Conservation (phyloP, 2,113 vertebrate species). For the Mustela nigripes region DNA sequence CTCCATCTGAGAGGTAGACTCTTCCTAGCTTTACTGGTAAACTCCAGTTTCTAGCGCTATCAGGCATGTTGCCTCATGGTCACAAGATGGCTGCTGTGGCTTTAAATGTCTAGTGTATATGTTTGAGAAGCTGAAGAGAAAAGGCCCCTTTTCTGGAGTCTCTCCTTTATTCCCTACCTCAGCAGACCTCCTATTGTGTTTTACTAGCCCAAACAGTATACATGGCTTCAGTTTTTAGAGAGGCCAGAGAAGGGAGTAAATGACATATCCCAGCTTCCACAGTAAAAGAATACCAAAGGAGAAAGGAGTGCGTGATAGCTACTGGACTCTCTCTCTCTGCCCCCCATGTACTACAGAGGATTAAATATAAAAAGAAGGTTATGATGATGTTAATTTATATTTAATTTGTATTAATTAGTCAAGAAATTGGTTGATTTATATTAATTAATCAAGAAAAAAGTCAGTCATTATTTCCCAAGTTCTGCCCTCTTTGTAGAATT, state of each 20-base stretch:
- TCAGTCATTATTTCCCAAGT: not conserved
- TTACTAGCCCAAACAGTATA: not conserved
- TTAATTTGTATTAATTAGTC: no score
- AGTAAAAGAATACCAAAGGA: not conserved
- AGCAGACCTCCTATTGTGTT: not conserved
- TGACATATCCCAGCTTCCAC: not conserved
- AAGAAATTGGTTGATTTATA: not conserved
- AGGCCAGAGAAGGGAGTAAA: not conserved
- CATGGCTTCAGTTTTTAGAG: not conserved
- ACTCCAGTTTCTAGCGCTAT: not conserved
- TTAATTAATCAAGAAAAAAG: not conserved
- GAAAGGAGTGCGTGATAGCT: not conserved
- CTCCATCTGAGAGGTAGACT: not conserved
- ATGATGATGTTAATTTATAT: not conserved
- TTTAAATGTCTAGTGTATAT: not conserved
- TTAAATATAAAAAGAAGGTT: not conserved
- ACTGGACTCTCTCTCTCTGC: not conserved
- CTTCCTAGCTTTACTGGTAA: not conserved
- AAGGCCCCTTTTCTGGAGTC: not conserved
- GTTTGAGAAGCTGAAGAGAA: not conserved
- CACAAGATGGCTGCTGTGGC: not conserved
- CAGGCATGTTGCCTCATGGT: not conserved
- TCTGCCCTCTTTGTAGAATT: not conserved
- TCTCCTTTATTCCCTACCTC: not conserved
- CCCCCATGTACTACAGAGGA: not conserved